These are phyloP conservation scores for Drosophila pectinifera DNA, from an alignment of 1,140 invertebrate genomes.

Conservation along the genomic window DNA sequence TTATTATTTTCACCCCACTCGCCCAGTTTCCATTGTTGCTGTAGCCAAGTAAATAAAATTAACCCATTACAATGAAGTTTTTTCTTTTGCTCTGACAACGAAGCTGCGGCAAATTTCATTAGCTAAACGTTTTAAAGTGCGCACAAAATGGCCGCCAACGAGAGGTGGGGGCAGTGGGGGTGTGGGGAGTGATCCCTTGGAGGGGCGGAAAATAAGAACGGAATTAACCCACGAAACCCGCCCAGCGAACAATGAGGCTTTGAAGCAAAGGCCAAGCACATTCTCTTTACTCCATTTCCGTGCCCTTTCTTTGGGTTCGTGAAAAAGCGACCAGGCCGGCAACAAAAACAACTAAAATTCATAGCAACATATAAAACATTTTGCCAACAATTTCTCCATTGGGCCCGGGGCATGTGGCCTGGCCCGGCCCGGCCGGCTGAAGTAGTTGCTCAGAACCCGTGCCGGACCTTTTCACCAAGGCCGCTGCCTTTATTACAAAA, in stretches of 20 bases:
- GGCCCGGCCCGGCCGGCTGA: slow-evolving; percentile 23
- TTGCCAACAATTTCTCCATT: slow-evolving; percentile 72
- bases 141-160: slow-evolving; percentile 69
- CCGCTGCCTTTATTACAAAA: slow-evolving; percentile 76
- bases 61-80: slow-evolving; percentile 80
- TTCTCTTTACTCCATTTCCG: slow-evolving; percentile 78
- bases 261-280: slow-evolving; percentile 78
- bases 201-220: slow-evolving; percentile 32
- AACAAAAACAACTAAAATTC: slow-evolving; percentile 73
- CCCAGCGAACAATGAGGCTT: slow-evolving; percentile 64
- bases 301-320: slow-evolving; percentile 52
- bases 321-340: slow-evolving; percentile 26
- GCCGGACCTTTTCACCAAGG: slow-evolving; percentile 62
- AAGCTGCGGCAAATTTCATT: slow-evolving; percentile 73
- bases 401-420: slow-evolving; percentile 17
- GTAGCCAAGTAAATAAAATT: slow-evolving; percentile 75
- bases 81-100: slow-evolving; percentile 49
- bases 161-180: not conserved
- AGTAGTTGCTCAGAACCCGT: slow-evolving; percentile 36
- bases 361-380: slow-evolving; percentile 82
- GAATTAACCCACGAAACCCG: slow-evolving; percentile 33
- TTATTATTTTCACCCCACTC: slow-evolving; percentile 73
- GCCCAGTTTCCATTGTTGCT: slow-evolving; percentile 61
- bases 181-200: slow-evolving; percentile 5
- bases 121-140: slow-evolving; percentile 79